Percentiles rank a stretch among this genome's conserved stretches.
Conservation (phyloP, 2,888 invertebrate genomes). For the Gymnosoma rotundatum region DNA sequence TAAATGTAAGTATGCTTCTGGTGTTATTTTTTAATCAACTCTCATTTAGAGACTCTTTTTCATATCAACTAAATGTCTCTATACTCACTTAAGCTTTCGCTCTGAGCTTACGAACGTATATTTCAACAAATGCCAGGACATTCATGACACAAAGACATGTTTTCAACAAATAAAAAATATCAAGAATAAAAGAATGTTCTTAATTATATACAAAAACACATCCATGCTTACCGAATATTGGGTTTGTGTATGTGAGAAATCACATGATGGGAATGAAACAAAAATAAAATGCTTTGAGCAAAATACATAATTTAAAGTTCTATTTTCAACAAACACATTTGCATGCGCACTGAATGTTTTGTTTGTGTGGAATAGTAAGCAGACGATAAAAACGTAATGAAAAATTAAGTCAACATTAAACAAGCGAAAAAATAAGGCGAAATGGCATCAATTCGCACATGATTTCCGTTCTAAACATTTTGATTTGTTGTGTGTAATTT, state of each 20-base stretch:
- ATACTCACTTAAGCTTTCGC: slow-evolving; percentile 1
- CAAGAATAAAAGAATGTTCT: neutral
- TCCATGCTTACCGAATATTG: neutral
- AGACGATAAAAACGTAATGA: slow-evolving; percentile 35
- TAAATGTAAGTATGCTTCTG: neutral
- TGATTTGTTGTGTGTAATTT: neutral
- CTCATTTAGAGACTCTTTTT: neutral
- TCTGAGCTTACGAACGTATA: slow-evolving; percentile 11
- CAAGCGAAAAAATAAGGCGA: slow-evolving; percentile 17
- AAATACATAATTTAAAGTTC: neutral
- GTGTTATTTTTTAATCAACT: too few relatives aligned
- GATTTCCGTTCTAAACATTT: slow-evolving; percentile 41
- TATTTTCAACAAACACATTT: neutral
- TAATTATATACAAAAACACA: neutral
- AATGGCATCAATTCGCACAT: slow-evolving; percentile 31
- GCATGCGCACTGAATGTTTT: slow-evolving; percentile 5
- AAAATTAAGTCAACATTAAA: neutral
- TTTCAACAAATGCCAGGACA: slow-evolving; percentile 41
- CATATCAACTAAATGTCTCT: neutral
- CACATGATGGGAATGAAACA: slow-evolving; percentile 46
- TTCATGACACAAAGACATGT: slow-evolving; percentile 59
- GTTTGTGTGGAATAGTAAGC: neutral
- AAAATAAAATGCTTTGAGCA: slow-evolving; percentile 30
- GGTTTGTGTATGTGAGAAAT: neutral
- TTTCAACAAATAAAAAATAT: slow-evolving; percentile 18